Conservation (phyloP, 1,140 invertebrate genomes). For the Heliconius eleuchia region DNA sequence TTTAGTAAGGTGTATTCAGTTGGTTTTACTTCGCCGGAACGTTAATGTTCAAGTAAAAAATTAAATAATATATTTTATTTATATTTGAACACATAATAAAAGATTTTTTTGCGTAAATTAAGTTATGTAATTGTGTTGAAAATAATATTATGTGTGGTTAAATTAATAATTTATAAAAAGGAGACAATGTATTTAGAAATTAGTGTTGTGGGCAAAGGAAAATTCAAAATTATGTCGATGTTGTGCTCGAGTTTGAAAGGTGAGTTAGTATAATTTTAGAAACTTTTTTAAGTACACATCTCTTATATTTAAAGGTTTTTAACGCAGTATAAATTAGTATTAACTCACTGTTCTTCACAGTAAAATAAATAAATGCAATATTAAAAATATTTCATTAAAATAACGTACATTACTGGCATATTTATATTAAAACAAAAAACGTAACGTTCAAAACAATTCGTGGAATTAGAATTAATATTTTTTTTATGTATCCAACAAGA, state of each 20-base stretch:
- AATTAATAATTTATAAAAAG: background rate
- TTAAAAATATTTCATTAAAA: too few species aligned
- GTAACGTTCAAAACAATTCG: too few species aligned
- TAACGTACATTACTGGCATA: too few species aligned
- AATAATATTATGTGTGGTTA: background rate
- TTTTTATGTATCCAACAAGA: too few species aligned
- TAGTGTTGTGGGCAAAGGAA: background rate
- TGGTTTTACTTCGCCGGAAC: background rate
- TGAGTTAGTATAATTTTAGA: background rate
- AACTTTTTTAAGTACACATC: background rate
- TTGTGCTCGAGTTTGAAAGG: constrained; percentile 14
- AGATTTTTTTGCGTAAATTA: background rate
- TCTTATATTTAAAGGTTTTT: background rate
- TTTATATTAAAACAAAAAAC: too few species aligned
- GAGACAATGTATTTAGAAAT: constrained; percentile 3
- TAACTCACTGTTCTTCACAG: too few species aligned
- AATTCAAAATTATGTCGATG: background rate
- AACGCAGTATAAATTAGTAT: background rate
- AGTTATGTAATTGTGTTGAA: background rate
- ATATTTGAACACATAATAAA: background rate
- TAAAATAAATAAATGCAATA: too few species aligned
- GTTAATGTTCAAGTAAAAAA: background rate
- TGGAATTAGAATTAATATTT: too few species aligned
- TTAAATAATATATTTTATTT: background rate
- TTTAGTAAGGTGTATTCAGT: background rate